Percentiles rank a stretch among this genome's conserved stretches.
These are phyloP conservation scores for Ctenodactylus gundi DNA, from an alignment of 2,113 vertebrate genomes.

Conservation along the genomic window DNA sequence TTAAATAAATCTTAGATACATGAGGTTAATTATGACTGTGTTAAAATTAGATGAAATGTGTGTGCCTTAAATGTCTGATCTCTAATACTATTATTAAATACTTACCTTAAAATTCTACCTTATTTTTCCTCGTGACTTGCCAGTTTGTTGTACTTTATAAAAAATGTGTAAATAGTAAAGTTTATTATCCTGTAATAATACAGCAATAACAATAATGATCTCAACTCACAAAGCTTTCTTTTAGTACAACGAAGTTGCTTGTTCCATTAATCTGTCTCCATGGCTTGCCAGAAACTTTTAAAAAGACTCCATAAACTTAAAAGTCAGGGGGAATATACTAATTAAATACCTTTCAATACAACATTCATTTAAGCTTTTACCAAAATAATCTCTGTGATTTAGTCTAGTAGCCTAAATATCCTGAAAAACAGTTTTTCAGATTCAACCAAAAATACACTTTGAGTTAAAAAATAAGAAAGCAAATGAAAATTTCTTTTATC, in stretches of 20 bases:
- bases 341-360: background rate
- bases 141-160: conserved; percentile 10
- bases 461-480: no score
- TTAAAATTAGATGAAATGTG: background rate
- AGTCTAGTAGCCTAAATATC: background rate
- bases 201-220: background rate
- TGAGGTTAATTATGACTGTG: background rate
- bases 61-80: conserved; percentile 49
- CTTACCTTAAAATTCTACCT: conserved; percentile 13
- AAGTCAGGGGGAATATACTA: background rate
- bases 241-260: background rate
- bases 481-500: no score
- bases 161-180: background rate
- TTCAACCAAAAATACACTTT: background rate
- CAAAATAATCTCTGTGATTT: conserved; percentile 17
- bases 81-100: conserved; percentile 31
- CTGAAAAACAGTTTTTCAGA: background rate
- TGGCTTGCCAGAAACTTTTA: conserved; percentile 19
- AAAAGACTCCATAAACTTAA: background rate
- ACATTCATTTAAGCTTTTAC: background rate
- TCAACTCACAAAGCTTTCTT: background rate
- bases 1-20: conserved; percentile 35
- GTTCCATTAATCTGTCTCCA: background rate
- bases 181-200: background rate
- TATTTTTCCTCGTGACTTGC: background rate